Percentiles rank a stretch among this genome's conserved stretches.
These are phyloP conservation scores for Urosaurus nigricauda DNA, from an alignment of 2,797 vertebrate species.

Conservation along the genomic window DNA sequence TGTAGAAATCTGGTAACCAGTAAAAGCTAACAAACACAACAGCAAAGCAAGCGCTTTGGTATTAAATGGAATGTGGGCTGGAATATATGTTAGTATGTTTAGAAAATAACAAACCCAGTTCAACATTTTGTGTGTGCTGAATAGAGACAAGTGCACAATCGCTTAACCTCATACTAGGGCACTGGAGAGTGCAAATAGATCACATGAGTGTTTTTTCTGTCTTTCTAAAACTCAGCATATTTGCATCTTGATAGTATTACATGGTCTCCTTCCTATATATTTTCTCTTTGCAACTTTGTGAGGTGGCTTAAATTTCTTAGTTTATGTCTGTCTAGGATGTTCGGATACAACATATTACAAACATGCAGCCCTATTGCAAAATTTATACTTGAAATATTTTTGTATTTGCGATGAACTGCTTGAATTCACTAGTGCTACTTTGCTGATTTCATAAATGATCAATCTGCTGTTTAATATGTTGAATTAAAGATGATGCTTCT, in stretches of 20 bases:
- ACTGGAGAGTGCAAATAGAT: background rate
- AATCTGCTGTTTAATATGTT: slow-evolving; percentile 37
- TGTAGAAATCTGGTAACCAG: background rate
- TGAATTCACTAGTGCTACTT: slow-evolving; percentile 26
- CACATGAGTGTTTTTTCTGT: background rate
- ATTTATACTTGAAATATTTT: background rate
- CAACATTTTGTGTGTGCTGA: background rate
- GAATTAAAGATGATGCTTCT: slow-evolving; percentile 29
- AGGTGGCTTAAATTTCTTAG: background rate
- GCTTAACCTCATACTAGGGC: background rate
- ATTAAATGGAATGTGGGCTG: background rate
- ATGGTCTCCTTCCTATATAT: background rate
- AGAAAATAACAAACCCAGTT: background rate
- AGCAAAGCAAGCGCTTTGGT: background rate
- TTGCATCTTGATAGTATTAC: background rate
- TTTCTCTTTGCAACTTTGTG: background rate
- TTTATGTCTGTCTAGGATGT: background rate
- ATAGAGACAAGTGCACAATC: background rate
- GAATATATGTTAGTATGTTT: background rate
- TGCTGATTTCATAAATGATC: slow-evolving; percentile 46
- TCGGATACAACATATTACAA: background rate
- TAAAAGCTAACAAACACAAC: background rate
- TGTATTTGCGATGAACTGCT: slow-evolving; percentile 47
- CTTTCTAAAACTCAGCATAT: background rate
- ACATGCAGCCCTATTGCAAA: background rate